Evolutionary conservation across 2,113 vertebrate genomes (phyloP).

Genomic region (Drymodes brunneopygia): DNA sequence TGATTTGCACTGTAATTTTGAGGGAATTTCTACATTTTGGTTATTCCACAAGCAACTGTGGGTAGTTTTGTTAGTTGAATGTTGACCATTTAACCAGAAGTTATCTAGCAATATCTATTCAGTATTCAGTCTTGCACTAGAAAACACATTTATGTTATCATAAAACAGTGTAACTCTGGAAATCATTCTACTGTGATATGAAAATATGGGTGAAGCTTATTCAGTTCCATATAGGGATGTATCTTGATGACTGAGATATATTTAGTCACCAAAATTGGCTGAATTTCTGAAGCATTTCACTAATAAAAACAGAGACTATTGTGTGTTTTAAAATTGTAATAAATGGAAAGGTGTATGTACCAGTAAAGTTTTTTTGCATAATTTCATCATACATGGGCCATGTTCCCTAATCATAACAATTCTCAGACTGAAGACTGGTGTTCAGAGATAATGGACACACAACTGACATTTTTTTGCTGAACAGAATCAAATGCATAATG

Average conservation of each 20-base stretch:
- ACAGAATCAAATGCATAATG: neutral
- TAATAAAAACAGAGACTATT: neutral
- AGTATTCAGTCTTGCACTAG: neutral
- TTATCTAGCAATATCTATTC: neutral
- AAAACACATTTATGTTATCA: neutral
- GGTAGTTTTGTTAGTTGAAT: neutral
- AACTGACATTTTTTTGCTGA: neutral
- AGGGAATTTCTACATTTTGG: neutral
- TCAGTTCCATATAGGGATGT: neutral
- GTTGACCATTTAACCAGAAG: neutral
- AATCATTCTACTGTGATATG: neutral
- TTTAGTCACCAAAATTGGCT: neutral
- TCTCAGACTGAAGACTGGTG: neutral
- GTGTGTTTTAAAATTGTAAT: neutral
- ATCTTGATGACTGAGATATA: neutral
- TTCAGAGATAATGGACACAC: neutral
- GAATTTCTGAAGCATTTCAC: neutral
- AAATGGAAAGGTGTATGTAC: neutral
- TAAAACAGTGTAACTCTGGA: neutral
- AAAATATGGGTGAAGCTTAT: neutral
- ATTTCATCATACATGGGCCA: neutral
- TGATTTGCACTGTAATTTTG: neutral
- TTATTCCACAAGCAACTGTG: neutral
- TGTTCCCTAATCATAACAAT: neutral
- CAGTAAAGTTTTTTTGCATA: neutral